Base-by-base conservation (phyloP, 2,113 vertebrate species). In the Narcine bancroftii region DNA sequence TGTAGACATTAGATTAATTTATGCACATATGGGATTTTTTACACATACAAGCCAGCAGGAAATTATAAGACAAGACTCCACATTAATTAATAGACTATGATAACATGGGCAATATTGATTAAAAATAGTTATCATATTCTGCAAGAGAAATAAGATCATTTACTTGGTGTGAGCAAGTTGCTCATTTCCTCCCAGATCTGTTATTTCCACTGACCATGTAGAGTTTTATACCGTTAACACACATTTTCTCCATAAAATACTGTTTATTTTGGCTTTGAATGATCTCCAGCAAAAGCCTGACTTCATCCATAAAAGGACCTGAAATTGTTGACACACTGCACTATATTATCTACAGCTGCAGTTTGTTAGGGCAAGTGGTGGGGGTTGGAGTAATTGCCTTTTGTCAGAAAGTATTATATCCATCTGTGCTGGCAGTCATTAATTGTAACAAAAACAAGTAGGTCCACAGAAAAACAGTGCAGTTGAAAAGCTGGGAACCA, bases 251-350 rank as follows among this genome's bases (percentile, higher is more conserved):
- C 63, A 91, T 71, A 69, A 69, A 89, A 91, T 47, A 42, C 26
- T 91, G 89, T 65, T 91, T 91, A 42, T 91, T 91, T 89, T 91
- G 63, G 89, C 63, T 69, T 91, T 91, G 36, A 45, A 69, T 33
- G 63, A 66, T 42, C 11, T 19, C 39, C 63, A 69, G 89, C 65
- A 42, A 47, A 91, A 33, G 89, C 36, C 65, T 91, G 89, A 71
- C 39, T 91, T 91, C 89, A 91, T 45, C 89, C 89, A 66, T 91
- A 91, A 91, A 91, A 91, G 89, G 89, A 91, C 39, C 89, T 69
- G 39, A 91, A 69, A 91, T 69, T 45, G 42, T 91, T 66, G 10
- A 69, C 89, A 69, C 29, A 21, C 53, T 87, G 53, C 39, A 47
- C 65, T 47, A 11, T 29, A 91, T 47, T 69, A 29, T 91, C 39